These are phyloP conservation scores for Gymnodraco acuticeps DNA, from an alignment of 2,797 vertebrate species.

Conservation along the genomic window DNA sequence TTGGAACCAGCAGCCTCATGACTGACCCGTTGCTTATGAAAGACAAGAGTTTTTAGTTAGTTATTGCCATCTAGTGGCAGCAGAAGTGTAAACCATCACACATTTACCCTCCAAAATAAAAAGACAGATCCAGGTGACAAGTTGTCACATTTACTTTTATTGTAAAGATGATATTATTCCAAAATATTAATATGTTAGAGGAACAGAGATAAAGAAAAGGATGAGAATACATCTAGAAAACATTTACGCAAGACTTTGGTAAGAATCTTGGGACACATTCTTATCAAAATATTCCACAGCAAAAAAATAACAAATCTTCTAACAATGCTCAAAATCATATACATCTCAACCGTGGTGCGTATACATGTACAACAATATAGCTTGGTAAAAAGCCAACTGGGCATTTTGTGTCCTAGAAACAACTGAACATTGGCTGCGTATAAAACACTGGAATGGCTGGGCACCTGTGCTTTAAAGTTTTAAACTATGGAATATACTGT, in stretches of 20 bases:
- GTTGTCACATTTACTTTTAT: conserved; percentile 88
- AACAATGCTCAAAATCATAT: conserved; percentile 80
- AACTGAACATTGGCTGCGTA: conserved; percentile 81
- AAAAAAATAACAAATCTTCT: conserved; percentile 75
- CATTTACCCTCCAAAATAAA: conserved; percentile 42
- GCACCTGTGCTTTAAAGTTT: conserved; percentile 87
- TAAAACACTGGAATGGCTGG: conserved; percentile 86
- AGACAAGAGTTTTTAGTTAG: background rate
- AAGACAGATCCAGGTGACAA: conserved; percentile 63
- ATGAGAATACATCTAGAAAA: conserved; percentile 88
- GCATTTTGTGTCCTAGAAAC: conserved; percentile 79
- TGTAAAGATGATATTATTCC: conserved; percentile 97
- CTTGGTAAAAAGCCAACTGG: conserved; percentile 76
- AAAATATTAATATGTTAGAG: conserved; percentile 94
- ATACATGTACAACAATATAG: conserved; percentile 79
- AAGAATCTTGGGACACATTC: conserved; percentile 89
- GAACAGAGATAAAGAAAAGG: conserved; percentile 69
- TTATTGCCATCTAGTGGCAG: conserved; percentile 76
- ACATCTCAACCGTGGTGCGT: conserved; percentile 75
- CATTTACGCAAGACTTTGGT: conserved; percentile 94
- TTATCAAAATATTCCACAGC: conserved; percentile 85
- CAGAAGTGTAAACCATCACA: conserved; percentile 4
- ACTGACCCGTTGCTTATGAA: background rate
- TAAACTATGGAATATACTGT: conserved; percentile 80
- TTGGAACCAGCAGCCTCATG: background rate